phyloP scores from a whole-genome alignment of 2,113 vertebrate species.

The Lipophrys pholis region DNA sequence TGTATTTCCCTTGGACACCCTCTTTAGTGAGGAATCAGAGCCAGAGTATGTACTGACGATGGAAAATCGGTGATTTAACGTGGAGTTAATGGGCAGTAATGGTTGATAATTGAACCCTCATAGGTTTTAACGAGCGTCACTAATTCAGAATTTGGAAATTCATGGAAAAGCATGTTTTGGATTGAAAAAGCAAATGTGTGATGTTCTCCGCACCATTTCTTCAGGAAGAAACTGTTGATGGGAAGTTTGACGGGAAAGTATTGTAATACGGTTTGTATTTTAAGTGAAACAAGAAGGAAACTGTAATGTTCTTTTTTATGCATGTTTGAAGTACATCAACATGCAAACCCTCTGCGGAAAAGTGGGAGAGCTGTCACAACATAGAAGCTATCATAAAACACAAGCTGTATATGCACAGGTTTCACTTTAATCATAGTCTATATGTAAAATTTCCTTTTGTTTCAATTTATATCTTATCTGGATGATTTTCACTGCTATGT shows the following conservation, averaged over 20 bases:
- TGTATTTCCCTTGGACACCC: conserved; percentile 36
- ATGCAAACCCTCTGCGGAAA: too few species aligned
- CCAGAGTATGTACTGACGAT: conserved; percentile 36
- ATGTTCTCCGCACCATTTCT: background rate
- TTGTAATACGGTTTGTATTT: too few species aligned
- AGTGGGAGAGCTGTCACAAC: too few species aligned
- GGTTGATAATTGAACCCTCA: conserved; percentile 40
- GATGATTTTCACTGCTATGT: too few species aligned
- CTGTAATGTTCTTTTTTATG: too few species aligned
- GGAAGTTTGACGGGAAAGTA: background rate
- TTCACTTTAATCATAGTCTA: conserved; percentile 38
- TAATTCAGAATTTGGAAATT: conserved; percentile 31
- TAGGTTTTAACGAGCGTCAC: conserved; percentile 47
- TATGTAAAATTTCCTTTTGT: conserved; percentile 33
- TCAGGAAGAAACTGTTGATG: background rate
- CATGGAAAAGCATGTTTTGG: conserved; percentile 38
- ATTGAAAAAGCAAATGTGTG: conserved; percentile 2
- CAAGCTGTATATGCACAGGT: conserved; percentile 5
- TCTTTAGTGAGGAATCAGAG: conserved; percentile 43
- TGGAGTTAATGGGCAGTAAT: conserved; percentile 40
- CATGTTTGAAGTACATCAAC: background rate
- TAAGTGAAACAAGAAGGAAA: background rate
- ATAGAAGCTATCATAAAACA: too few species aligned
- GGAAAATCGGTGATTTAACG: conserved; percentile 41
- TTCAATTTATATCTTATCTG: conserved; percentile 35